phyloP scores from a whole-genome alignment of 23 tunicate species.

The Clavelina lepadiformis region DNA sequence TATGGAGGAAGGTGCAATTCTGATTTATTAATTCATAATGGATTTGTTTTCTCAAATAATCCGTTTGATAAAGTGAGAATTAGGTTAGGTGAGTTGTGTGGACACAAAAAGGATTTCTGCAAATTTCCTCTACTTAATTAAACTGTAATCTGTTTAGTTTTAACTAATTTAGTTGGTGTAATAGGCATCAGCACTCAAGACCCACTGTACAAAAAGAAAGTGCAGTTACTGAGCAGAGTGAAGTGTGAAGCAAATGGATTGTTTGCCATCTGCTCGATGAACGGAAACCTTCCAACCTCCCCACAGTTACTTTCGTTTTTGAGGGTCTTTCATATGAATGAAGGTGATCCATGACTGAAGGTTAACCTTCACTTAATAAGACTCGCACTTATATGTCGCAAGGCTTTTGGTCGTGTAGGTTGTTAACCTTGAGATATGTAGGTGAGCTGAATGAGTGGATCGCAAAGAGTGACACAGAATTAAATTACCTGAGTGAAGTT shows the following conservation, averaged over 20 bases:
- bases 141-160: no score
- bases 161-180: not conserved
- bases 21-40: slow-evolving; percentile 77
- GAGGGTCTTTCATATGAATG: slow-evolving; percentile 77
- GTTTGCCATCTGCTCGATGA: slow-evolving; percentile 37
- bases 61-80: slow-evolving; percentile 60
- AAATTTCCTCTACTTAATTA: no score
- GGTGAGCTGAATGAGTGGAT: slow-evolving; percentile 58
- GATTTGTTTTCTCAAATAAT: slow-evolving; percentile 53
- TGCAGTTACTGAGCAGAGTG: slow-evolving; percentile 30
- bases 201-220: slow-evolving; percentile 40
- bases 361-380: no score
- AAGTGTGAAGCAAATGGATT: slow-evolving; percentile 32
- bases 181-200: slow-evolving; percentile 79
- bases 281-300: slow-evolving; percentile 44
- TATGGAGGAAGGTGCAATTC: slow-evolving; percentile 68
- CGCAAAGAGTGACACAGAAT: slow-evolving; percentile 26
- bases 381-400: not conserved
- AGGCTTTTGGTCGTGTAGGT: not conserved
- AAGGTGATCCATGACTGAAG: slow-evolving; percentile 20
- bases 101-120: not conserved
- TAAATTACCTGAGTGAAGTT: slow-evolving; percentile 25
- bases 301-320: slow-evolving; percentile 56
- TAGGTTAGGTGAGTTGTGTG: slow-evolving; percentile 21
- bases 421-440: slow-evolving; percentile 3